Evolutionary conservation across 2,888 invertebrate genomes (phyloP).

Genomic region (Pterobdella sp.): DNA sequence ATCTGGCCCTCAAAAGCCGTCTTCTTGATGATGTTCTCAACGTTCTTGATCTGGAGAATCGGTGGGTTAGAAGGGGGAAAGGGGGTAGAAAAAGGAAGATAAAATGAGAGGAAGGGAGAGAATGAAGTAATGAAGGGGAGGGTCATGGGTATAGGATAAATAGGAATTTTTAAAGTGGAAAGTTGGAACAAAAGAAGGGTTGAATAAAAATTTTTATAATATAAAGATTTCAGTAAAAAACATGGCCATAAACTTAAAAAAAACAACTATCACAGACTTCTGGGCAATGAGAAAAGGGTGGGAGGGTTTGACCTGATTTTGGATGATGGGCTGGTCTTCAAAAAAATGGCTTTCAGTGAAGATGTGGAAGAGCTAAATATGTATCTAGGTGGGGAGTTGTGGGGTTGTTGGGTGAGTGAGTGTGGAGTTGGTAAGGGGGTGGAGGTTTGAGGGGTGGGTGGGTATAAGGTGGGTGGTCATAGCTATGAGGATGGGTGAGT

Average conservation of each 20-base stretch:
- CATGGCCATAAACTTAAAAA: too few relatives aligned
- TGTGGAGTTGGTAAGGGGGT: too few relatives aligned
- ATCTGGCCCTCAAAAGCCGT: conserved; percentile 58
- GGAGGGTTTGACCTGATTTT: conserved; percentile 60
- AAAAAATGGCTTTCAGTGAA: conserved; percentile 45
- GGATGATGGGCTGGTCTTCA: conserved; percentile 55
- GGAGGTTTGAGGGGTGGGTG: too few relatives aligned
- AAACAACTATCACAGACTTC: conserved; percentile 52
- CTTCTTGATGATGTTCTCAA: conserved; percentile 58
- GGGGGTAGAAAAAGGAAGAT: background rate
- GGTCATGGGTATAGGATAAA: background rate
- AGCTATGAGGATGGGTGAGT: too few relatives aligned
- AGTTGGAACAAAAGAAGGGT: background rate
- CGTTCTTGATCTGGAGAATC: conserved; percentile 57
- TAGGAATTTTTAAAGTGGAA: background rate
- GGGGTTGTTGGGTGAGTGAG: too few relatives aligned
- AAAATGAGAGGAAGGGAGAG: background rate
- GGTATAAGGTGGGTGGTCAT: too few relatives aligned
- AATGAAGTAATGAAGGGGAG: background rate
- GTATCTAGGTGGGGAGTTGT: conserved; percentile 9
- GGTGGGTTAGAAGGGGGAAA: conserved; percentile 36
- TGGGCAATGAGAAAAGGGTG: conserved; percentile 56
- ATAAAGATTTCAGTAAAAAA: too few relatives aligned
- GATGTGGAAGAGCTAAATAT: conserved; percentile 19
- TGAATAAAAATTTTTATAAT: too few relatives aligned